These are phyloP conservation scores for Laodelphax striatellus DNA, from an alignment of 1,140 invertebrate genomes.

Conservation along the genomic window DNA sequence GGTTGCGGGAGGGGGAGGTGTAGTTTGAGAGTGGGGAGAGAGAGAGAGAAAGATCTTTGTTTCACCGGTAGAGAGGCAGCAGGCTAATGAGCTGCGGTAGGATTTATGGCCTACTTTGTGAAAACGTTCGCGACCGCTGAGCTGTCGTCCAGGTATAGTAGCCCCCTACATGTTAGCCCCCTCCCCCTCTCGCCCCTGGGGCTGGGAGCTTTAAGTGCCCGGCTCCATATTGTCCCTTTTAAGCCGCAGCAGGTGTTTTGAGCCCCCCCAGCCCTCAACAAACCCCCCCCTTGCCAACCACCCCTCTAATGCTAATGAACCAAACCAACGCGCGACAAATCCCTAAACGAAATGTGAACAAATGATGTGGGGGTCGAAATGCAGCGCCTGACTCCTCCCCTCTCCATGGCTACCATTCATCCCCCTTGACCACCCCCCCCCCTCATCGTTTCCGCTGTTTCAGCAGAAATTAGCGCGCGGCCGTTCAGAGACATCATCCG, in stretches of 20 bases:
- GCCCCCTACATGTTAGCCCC: too few relatives aligned
- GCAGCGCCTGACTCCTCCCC: too few relatives aligned
- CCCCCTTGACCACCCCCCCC: too few relatives aligned
- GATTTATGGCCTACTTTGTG: neutral
- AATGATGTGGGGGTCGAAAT: neutral
- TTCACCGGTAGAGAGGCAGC: neutral
- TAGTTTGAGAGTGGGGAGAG: neutral
- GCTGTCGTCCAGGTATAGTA: too few relatives aligned
- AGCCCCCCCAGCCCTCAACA: neutral
- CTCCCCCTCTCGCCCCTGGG: too few relatives aligned
- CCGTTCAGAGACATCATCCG: too few relatives aligned
- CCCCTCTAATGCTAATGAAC: neutral
- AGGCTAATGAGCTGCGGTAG: constrained; percentile 1
- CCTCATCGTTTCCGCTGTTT: too few relatives aligned
- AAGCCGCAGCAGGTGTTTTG: neutral
- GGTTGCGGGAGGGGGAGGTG: neutral
- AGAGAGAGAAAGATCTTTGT: neutral
- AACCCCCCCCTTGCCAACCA: neutral
- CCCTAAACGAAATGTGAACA: neutral
- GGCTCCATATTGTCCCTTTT: neutral
- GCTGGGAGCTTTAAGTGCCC: neutral
- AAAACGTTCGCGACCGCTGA: neutral
- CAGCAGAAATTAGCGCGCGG: too few relatives aligned
- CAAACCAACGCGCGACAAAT: neutral
- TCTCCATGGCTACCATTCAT: too few relatives aligned